Evolutionary conservation across 2,888 invertebrate genomes (phyloP), one percentile per base, ranked within the genome.

Genomic region (Drosophila mimetica): DNA sequence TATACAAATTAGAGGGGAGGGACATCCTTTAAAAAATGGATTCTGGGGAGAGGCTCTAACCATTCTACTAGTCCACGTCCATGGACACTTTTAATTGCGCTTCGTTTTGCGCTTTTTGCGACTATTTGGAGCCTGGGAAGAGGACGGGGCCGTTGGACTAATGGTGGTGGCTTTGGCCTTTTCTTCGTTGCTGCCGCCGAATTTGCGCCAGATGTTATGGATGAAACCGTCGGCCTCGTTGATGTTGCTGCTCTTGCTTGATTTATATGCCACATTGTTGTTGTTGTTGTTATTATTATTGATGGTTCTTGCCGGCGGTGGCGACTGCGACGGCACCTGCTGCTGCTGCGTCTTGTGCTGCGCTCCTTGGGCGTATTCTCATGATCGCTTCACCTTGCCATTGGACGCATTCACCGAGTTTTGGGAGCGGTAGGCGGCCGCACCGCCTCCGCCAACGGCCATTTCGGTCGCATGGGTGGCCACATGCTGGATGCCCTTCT

Each of bases 401-500:
- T 92, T 92, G 34, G 88, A 64, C 30, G 88, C 76, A 74, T 76
- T 63, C 75, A 87, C 50, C 22, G 63, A 72, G 37, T 75, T 76
- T 67, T 70, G 69, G n/a, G 91, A 90, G 78, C 92, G 91, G 80
- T 91, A 90, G 20, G 58, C 41, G 13, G 51, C 36, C 4, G 60
- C 60, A 11, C 53, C 59, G 79, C 93, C 92, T 65, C 93, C 93
- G 52, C 93, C 93, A 58, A 95, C 93, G 8, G 95, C 94, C 61
- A 94, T 93, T 91, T 95, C 95, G 63, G 96, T 95, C 84, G 96
- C 96, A 91, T 94, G 95, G 52, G 93, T 94, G 77, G 96, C 96
- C 86, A 96, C 96, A 91, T 95, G 96, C 91, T 96, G 95, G 91
- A 97, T 95, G 89, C 96, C 95, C 91, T 95, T 96, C 92, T 96